These are phyloP conservation scores for Drosophila ogumai DNA, from an alignment of 1,140 invertebrate species.

Conservation along the genomic window DNA sequence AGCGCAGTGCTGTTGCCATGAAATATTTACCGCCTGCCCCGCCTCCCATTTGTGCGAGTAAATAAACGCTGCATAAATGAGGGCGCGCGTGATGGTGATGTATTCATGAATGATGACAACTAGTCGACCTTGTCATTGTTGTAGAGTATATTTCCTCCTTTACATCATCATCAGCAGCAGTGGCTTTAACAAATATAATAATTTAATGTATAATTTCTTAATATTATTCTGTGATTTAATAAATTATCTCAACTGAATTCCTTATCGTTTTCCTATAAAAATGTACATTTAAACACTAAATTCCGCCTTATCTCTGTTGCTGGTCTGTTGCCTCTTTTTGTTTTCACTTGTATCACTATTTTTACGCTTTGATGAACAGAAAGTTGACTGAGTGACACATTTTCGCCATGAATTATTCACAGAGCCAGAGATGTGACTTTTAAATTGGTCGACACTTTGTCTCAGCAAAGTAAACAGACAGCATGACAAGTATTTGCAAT, in stretches of 20 bases:
- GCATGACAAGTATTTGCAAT: slow-evolving; percentile 4
- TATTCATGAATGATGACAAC: slow-evolving; percentile 57
- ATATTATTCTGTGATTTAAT: background rate
- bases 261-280: background rate
- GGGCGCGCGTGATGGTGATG: slow-evolving; percentile 49
- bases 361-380: slow-evolving; percentile 18
- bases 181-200: no score
- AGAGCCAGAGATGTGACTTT: slow-evolving; percentile 11
- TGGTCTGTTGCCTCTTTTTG: background rate
- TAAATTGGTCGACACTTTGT: slow-evolving; percentile 15
- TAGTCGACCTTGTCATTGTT: slow-evolving; percentile 47
- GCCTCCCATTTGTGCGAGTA: slow-evolving; percentile 27
- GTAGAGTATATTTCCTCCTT: slow-evolving; percentile 11
- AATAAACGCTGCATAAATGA: slow-evolving; percentile 65
- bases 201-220: background rate
- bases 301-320: background rate
- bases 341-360: slow-evolving; percentile 2
- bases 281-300: background rate
- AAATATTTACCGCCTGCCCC: slow-evolving; percentile 47
- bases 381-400: slow-evolving; percentile 22
- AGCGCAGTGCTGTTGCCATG: slow-evolving; percentile 38
- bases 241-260: no score
- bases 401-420: slow-evolving; percentile 33
- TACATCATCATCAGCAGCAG: slow-evolving; percentile 1
- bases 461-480: slow-evolving; percentile 10